Evolutionary conservation across 2,888 invertebrate genomes (phyloP).

Genomic region (Dicyrtomina minuta): DNA sequence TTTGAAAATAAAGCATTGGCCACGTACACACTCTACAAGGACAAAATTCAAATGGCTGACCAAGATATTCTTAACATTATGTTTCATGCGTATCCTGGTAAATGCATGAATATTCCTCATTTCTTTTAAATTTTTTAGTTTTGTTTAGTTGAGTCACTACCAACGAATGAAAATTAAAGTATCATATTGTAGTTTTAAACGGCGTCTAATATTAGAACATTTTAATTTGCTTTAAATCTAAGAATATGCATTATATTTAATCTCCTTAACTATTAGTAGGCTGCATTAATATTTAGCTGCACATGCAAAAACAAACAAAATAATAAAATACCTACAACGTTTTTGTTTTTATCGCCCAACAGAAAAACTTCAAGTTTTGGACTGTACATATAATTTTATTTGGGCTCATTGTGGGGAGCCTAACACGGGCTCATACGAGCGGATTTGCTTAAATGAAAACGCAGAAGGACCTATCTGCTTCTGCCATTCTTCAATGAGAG

Average conservation of each 20-base stretch:
- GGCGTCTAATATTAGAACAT: too few species aligned
- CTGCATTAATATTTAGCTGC: too few species aligned
- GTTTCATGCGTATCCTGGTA: slow-evolving; percentile 78
- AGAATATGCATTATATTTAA: too few species aligned
- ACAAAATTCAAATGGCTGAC: slow-evolving; percentile 94
- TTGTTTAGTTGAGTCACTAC: too few species aligned
- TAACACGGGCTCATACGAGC: not conserved
- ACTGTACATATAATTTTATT: slow-evolving; percentile 28
- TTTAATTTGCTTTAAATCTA: too few species aligned
- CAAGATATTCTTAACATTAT: slow-evolving; percentile 92
- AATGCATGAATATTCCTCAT: not conserved
- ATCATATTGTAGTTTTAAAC: too few species aligned
- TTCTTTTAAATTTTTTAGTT: too few species aligned
- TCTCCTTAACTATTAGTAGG: too few species aligned
- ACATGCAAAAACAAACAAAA: too few species aligned
- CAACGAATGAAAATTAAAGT: too few species aligned
- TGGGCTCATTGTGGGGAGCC: slow-evolving; percentile 29
- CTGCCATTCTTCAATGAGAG: not conserved
- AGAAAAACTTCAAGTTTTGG: slow-evolving; percentile 21
- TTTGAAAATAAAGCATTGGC: slow-evolving; percentile 84
- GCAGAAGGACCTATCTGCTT: slow-evolving; percentile 17
- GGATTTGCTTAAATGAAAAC: slow-evolving; percentile 21
- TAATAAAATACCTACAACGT: too few species aligned
- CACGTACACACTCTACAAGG: slow-evolving; percentile 79
- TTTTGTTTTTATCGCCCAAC: too few species aligned